Percentiles rank a stretch among this genome's conserved stretches.
Conservation (phyloP, 2,888 invertebrate genomes). For the Oscheius sp. region DNA sequence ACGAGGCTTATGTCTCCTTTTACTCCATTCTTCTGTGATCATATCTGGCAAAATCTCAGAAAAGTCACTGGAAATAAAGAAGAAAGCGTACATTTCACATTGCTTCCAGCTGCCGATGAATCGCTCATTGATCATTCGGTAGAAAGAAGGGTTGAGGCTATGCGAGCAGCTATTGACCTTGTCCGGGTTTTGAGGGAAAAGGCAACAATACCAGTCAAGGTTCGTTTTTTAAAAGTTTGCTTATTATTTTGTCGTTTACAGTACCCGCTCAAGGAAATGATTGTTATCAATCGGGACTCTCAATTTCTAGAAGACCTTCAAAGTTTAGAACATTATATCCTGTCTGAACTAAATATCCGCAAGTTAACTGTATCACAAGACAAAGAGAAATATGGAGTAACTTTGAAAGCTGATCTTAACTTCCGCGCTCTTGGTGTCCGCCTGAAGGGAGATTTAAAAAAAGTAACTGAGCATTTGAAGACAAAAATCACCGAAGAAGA, state of each 20-base stretch:
- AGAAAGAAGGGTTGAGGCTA: slow-evolving; percentile 84
- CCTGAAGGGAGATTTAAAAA: slow-evolving; percentile 88
- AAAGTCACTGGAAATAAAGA: slow-evolving; percentile 53
- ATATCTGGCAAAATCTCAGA: slow-evolving; percentile 88
- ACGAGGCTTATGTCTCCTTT: slow-evolving; percentile 94
- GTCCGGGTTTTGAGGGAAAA: slow-evolving; percentile 91
- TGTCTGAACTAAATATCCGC: slow-evolving; percentile 91
- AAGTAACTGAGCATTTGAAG: slow-evolving; percentile 84
- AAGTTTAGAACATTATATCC: slow-evolving; percentile 83
- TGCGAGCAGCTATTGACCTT: slow-evolving; percentile 94
- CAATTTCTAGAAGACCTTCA: slow-evolving; percentile 82
- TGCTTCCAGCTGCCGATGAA: slow-evolving; percentile 81
- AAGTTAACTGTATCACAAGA: slow-evolving; percentile 85
- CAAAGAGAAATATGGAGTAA: slow-evolving; percentile 89
- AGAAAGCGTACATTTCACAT: slow-evolving; percentile 87
- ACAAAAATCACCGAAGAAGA: slow-evolving; percentile 79
- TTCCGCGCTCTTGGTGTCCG: slow-evolving; percentile 88
- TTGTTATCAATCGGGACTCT: slow-evolving; percentile 88
- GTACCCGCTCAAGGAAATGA: slow-evolving; percentile 92
- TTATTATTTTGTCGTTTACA: slow-evolving; percentile 60
- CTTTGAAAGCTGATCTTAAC: slow-evolving; percentile 90
- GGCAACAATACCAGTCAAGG: slow-evolving; percentile 89
- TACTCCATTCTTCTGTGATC: slow-evolving; percentile 93
- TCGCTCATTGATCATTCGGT: slow-evolving; percentile 82
- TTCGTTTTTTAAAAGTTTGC: slow-evolving; percentile 52